A percentile compares a stretch with the other conserved stretches of the same genome.
Evolutionary conservation across 1,140 invertebrate species (phyloP).

Genomic region (Battus philenor): DNA sequence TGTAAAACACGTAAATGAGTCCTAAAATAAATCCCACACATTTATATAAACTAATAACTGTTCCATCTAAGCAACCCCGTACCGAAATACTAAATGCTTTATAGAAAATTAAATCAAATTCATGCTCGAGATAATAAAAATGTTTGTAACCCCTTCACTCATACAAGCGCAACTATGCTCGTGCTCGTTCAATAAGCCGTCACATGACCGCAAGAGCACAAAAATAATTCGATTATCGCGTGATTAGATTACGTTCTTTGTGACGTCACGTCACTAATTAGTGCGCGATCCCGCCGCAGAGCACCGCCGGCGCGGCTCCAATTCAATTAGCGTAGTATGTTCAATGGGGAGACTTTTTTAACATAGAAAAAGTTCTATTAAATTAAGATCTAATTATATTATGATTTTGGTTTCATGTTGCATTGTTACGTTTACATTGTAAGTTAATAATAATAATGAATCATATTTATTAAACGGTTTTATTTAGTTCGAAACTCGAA

Average conservation of each 20-base stretch:
- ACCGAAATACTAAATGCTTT: too few species aligned
- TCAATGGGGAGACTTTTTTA: conserved; percentile 10
- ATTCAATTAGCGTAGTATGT: conserved; percentile 13
- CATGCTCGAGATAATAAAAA: too few species aligned
- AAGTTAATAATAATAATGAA: not conserved
- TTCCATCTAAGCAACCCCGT: too few species aligned
- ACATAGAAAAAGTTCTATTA: not conserved
- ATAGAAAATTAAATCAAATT: too few species aligned
- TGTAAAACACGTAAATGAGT: too few species aligned
- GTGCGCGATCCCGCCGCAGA: conserved; percentile 22
- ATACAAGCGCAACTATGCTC: too few species aligned
- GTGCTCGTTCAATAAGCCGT: too few species aligned
- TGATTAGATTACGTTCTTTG: conserved; percentile 34
- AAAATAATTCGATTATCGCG: conserved; percentile 43
- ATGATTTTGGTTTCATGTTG: not conserved
- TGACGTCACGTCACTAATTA: conserved; percentile 32
- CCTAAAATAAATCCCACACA: too few species aligned
- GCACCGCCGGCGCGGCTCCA: conserved; percentile 13
- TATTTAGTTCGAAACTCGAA: too few species aligned
- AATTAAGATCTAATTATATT: conserved; percentile 5
- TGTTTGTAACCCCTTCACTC: too few species aligned
- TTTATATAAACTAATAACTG: too few species aligned
- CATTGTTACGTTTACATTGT: not conserved
- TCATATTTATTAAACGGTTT: not conserved
- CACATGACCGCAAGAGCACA: conserved; percentile 6